Percentiles rank a stretch among this genome's conserved stretches.
phyloP scores from a whole-genome alignment of 2,113 vertebrate species.

The Heteronetta atricapilla region DNA sequence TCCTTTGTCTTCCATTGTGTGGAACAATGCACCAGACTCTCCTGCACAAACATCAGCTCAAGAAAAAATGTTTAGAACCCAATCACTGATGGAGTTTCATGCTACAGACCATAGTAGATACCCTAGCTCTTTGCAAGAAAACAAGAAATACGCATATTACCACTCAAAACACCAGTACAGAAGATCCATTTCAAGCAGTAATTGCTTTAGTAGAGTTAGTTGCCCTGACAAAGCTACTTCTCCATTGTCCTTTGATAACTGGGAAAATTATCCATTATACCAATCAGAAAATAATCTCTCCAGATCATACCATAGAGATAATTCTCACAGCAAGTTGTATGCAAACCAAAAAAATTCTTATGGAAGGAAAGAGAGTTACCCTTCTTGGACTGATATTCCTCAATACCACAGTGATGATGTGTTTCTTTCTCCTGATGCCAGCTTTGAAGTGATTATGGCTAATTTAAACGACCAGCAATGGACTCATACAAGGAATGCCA shows the following conservation, averaged over 20 bases:
- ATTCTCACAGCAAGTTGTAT: conserved; percentile 45
- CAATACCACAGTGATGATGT: conserved; percentile 49
- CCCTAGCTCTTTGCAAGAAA: conserved; percentile 53
- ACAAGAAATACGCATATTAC: conserved; percentile 53
- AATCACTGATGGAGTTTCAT: conserved; percentile 73
- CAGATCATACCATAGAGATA: conserved; percentile 52
- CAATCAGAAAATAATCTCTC: conserved; percentile 62
- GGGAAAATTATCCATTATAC: conserved; percentile 72
- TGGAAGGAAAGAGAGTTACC: conserved; percentile 47
- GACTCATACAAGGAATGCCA: not conserved
- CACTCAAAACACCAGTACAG: conserved; percentile 59
- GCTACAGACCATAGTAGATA: conserved; percentile 4
- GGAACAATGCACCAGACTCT: conserved; percentile 69
- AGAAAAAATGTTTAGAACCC: conserved; percentile 54
- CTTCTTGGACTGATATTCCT: conserved; percentile 55
- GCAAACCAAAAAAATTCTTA: conserved; percentile 44
- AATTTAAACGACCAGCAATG: conserved; percentile 39
- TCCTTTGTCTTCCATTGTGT: conserved; percentile 79
- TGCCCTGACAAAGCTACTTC: conserved; percentile 39
- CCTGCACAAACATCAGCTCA: conserved; percentile 28
- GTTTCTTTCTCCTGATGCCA: conserved; percentile 56
- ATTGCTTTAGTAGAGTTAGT: conserved; percentile 32
- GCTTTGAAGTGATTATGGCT: conserved; percentile 57
- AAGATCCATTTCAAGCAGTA: conserved; percentile 32
- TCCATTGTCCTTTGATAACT: conserved; percentile 60